Evolutionary conservation across 2,888 invertebrate species (phyloP).

Genomic region (Cataglyphis cursor): DNA sequence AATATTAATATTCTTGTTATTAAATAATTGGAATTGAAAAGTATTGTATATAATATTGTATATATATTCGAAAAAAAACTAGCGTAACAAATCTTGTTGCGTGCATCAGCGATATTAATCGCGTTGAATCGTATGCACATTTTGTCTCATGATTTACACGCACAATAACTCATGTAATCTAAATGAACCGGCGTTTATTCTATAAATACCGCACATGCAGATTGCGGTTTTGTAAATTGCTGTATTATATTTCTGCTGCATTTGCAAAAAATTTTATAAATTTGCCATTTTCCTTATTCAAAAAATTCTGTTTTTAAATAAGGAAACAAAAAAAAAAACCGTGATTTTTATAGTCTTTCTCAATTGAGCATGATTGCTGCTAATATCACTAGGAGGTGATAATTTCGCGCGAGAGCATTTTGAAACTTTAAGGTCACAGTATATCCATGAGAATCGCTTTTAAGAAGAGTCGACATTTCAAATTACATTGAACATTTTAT

Average conservation of each 20-base stretch:
- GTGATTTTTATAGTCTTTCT: constrained; percentile 73
- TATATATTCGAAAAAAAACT: not conserved
- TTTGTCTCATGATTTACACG: constrained; percentile 2
- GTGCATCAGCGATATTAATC: constrained; percentile 21
- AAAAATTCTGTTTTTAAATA: not conserved
- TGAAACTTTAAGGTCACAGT: constrained; percentile 70
- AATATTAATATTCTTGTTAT: not conserved
- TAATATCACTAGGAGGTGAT: constrained; percentile 57
- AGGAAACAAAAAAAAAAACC: constrained; percentile 29
- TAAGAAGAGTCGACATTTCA: constrained; percentile 68
- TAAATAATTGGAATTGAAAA: not conserved
- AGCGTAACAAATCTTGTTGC: constrained; percentile 13
- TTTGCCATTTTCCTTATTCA: not conserved
- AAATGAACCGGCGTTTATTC: constrained; percentile 21
- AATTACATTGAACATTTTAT: constrained; percentile 57
- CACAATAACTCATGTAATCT: constrained; percentile 21
- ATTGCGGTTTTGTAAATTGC: not conserved
- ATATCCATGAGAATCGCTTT: constrained; percentile 75
- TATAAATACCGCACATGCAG: constrained; percentile 3
- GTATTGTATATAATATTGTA: not conserved
- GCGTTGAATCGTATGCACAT: constrained; percentile 2
- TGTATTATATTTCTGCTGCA: not conserved
- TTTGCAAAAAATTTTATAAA: not conserved
- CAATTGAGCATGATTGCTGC: constrained; percentile 45
- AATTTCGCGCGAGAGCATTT: constrained; percentile 60